phyloP scores from a whole-genome alignment of 2,797 vertebrate species.

The Champsocephalus gunnari region DNA sequence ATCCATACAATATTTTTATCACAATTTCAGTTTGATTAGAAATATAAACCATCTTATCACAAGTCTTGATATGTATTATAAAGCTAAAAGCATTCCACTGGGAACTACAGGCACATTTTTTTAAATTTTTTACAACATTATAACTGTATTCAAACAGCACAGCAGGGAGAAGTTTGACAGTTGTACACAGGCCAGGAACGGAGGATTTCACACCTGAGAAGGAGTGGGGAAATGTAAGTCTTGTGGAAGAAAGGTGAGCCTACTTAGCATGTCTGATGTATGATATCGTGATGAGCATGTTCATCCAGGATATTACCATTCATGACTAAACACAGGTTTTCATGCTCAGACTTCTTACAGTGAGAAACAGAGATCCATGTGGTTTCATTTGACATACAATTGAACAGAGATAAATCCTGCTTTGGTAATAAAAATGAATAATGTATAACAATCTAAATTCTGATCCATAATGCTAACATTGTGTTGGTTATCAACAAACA shows the following conservation, averaged over 20 bases:
- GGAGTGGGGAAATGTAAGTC: constrained; percentile 18
- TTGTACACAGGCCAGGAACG: constrained; percentile 42
- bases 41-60: constrained; percentile 53
- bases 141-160: constrained; percentile 45
- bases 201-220: constrained; percentile 33
- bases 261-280: constrained; percentile 48
- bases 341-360: not conserved
- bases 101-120: constrained; percentile 63
- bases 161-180: constrained; percentile 44
- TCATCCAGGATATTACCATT: constrained; percentile 38
- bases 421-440: constrained; percentile 9
- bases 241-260: constrained; percentile 25
- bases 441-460: not conserved
- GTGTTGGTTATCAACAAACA: constrained; percentile 15
- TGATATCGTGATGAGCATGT: constrained; percentile 27
- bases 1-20: constrained; percentile 54
- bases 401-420: constrained; percentile 8
- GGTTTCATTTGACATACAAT: not conserved
- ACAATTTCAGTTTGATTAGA: constrained; percentile 68
- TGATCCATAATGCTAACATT: constrained; percentile 3
- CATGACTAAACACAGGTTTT: constrained; percentile 11
- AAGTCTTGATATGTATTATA: constrained; percentile 65
- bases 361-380: constrained; percentile 2
- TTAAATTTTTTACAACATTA: constrained; percentile 12
- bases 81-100: constrained; percentile 51